Conservation (phyloP, 35 echinoderm and acorn worm species). For the Patiria miniata region DNA sequence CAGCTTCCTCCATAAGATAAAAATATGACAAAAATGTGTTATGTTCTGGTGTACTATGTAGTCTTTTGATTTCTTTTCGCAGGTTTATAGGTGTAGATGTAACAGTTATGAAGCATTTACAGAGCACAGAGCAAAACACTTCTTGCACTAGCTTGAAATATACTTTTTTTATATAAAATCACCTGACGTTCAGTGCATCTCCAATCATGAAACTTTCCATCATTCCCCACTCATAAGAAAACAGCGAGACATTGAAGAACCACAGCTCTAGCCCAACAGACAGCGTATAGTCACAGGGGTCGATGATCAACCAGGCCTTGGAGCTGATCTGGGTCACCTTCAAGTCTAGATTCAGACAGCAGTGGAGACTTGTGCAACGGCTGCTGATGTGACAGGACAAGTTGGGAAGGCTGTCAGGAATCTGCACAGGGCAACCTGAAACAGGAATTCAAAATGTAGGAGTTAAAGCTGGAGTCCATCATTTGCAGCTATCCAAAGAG, state of each 20-base stretch:
- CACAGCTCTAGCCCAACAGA: conserved; percentile 16
- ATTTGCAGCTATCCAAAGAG: too few relatives aligned
- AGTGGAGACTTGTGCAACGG: conserved; percentile 1
- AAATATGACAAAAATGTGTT: too few relatives aligned
- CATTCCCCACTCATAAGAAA: conserved; percentile 8
- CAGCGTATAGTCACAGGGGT: conserved; percentile 22
- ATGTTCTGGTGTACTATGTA: too few relatives aligned
- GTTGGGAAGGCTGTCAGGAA: background rate
- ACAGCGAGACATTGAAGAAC: conserved; percentile 3
- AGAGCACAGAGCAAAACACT: too few relatives aligned
- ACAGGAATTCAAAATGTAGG: background rate
- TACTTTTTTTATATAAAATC: too few relatives aligned
- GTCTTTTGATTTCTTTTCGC: too few relatives aligned
- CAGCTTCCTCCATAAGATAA: too few relatives aligned
- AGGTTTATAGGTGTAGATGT: too few relatives aligned
- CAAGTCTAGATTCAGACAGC: conserved; percentile 23
- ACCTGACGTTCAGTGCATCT: background rate
- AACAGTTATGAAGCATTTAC: too few relatives aligned
- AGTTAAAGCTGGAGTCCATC: too few relatives aligned
- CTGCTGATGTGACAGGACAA: background rate
- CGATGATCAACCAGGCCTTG: conserved; percentile 1
- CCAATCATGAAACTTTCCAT: conserved; percentile 3
- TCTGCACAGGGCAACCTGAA: background rate
- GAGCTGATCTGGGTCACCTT: conserved; percentile 8
- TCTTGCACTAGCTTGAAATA: too few relatives aligned